phyloP scores from a whole-genome alignment of 2,797 vertebrate species.

The Mus spretus region DNA sequence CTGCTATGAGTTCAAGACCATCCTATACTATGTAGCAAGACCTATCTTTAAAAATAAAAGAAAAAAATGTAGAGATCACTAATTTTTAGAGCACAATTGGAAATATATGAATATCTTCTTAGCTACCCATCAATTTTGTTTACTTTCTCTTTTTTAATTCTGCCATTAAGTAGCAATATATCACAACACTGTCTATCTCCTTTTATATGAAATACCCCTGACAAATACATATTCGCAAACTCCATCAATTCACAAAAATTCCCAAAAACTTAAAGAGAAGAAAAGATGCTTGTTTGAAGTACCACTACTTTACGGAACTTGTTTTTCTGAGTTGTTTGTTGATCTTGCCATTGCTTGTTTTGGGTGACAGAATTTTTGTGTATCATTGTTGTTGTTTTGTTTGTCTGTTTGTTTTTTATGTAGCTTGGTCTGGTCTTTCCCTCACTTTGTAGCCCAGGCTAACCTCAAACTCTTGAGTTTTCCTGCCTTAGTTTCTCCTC shows the following conservation, averaged over 20 bases:
- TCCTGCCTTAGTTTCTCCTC: background rate
- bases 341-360: background rate
- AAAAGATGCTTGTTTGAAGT: slow-evolving; percentile 5
- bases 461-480: background rate
- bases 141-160: background rate
- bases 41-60: background rate
- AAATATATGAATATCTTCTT: background rate
- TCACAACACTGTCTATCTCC: background rate
- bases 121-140: background rate
- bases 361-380: background rate
- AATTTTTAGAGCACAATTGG: background rate
- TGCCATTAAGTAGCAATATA: background rate
- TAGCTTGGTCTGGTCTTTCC: background rate
- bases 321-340: background rate
- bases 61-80: background rate
- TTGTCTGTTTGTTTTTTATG: background rate
- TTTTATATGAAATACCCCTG: background rate
- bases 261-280: slow-evolving; percentile 11
- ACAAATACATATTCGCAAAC: background rate
- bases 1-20: background rate
- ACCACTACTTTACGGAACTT: background rate
- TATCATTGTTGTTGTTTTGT: background rate
- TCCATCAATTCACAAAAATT: slow-evolving; percentile 38
- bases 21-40: background rate
- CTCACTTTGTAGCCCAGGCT: background rate